phyloP scores from a whole-genome alignment of 2,888 invertebrate genomes.

The Parochlus steinenii region DNA sequence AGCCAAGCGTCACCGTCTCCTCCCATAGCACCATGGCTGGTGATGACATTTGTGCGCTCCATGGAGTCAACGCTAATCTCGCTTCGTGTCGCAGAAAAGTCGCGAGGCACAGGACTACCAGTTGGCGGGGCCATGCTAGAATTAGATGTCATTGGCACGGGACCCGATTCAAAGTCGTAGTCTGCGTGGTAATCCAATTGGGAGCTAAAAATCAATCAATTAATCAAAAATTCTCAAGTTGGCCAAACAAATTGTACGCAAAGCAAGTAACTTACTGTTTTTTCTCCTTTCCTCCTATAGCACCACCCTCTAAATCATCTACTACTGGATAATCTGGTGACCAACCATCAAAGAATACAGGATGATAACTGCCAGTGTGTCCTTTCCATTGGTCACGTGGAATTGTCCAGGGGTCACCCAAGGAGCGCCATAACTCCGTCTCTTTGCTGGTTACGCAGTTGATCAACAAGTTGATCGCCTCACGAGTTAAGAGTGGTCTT shows the following conservation, averaged over 20 bases:
- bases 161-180: conserved; percentile 11
- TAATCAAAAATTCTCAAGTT: no score
- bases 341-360: conserved; percentile 95
- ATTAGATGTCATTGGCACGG: conserved; percentile 7
- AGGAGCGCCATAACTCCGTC: conserved; percentile 91
- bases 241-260: conserved; percentile 14
- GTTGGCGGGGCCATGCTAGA: conserved; percentile 13
- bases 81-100: conserved; percentile 40
- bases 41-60: conserved; percentile 34
- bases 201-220: no score
- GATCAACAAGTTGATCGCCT: conserved; percentile 85
- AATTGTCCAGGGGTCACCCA: conserved; percentile 91
- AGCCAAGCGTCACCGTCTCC: conserved; percentile 38
- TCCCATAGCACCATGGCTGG: conserved; percentile 14
- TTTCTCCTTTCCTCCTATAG: no score
- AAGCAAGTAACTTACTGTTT: conserved; percentile 2
- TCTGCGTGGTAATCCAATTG: no score
- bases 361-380: conserved; percentile 72
- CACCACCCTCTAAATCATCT: conserved; percentile 62
- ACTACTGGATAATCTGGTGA: conserved; percentile 75
- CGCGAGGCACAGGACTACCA: conserved; percentile 26
- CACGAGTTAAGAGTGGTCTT: conserved; percentile 78
- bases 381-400: conserved; percentile 94
- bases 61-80: conserved; percentile 60
- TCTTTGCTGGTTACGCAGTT: conserved; percentile 98